These are phyloP conservation scores for Drosophila pruinosa DNA, from an alignment of 1,140 invertebrate species.

Conservation along the genomic window DNA sequence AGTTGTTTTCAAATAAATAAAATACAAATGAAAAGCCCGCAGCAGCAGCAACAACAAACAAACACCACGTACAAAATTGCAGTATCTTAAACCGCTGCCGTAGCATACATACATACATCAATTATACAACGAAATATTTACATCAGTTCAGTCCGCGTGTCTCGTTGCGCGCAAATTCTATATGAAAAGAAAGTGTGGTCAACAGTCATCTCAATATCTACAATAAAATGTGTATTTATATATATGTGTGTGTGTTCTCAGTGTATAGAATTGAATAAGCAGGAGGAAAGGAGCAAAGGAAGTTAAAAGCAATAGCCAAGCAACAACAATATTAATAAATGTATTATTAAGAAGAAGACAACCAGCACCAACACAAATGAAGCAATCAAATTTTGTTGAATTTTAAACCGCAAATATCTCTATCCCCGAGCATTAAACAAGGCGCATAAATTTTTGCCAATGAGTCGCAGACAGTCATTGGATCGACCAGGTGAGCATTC, in stretches of 20 bases:
- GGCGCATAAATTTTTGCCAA: conserved; percentile 79
- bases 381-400: conserved; percentile 67
- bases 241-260: conserved; percentile 53
- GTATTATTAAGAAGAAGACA: conserved; percentile 10
- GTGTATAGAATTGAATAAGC: conserved; percentile 72
- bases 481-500: conserved; percentile 79
- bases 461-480: conserved; percentile 83
- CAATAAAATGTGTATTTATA: conserved; percentile 52
- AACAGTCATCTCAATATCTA: conserved; percentile 48
- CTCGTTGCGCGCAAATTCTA: conserved; percentile 44
- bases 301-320: conserved; percentile 29
- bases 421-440: conserved; percentile 54
- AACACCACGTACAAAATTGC: conserved; percentile 53
- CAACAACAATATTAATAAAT: conserved; percentile 33
- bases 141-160: conserved; percentile 20
- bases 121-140: conserved; percentile 30
- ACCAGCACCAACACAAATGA: conserved; percentile 57
- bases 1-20: conserved; percentile 61
- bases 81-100: conserved; percentile 26
- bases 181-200: conserved; percentile 60
- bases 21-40: conserved; percentile 41
- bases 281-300: conserved; percentile 37
- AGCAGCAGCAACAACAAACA: conserved; percentile 33
- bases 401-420: conserved; percentile 59
- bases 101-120: conserved; percentile 12